Evolutionary conservation across 35 echinoderm and acorn worm genomes (phyloP).

Genomic region (Apostichopus japonicus): DNA sequence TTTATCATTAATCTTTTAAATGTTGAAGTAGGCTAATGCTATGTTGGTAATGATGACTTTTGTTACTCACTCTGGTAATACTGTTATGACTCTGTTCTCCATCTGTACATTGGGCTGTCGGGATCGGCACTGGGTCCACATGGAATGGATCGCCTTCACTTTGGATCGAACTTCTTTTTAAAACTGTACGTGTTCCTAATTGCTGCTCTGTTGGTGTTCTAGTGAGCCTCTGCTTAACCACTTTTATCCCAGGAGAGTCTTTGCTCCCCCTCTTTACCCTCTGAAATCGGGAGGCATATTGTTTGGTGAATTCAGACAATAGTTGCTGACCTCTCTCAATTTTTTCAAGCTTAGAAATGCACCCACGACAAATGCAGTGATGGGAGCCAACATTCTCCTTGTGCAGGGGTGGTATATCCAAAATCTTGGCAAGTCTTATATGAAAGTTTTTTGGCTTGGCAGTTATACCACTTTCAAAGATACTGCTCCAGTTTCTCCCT

Average conservation of each 20-base stretch:
- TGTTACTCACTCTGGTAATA: too few relatives aligned
- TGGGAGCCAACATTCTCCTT: not conserved
- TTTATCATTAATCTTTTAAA: too few relatives aligned
- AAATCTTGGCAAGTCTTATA: not conserved
- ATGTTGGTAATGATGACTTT: too few relatives aligned
- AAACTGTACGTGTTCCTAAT: not conserved
- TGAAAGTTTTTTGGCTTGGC: conserved; percentile 28
- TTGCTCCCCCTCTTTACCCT: not conserved
- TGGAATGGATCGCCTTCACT: not conserved
- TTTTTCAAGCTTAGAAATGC: not conserved
- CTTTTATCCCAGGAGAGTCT: not conserved
- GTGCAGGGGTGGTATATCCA: not conserved
- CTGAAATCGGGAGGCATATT: not conserved
- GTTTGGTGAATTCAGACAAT: not conserved
- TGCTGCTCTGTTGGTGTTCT: not conserved
- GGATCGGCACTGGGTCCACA: too few relatives aligned
- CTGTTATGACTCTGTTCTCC: too few relatives aligned
- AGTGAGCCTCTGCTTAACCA: not conserved
- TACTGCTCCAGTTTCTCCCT: not conserved
- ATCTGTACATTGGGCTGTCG: too few relatives aligned
- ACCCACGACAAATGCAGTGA: not conserved
- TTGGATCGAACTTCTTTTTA: not conserved
- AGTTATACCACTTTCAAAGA: not conserved
- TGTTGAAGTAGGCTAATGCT: too few relatives aligned
- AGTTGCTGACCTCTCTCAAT: not conserved